Base-by-base conservation (phyloP, 1,140 invertebrate genomes). In the Leptopilina boulardi region DNA sequence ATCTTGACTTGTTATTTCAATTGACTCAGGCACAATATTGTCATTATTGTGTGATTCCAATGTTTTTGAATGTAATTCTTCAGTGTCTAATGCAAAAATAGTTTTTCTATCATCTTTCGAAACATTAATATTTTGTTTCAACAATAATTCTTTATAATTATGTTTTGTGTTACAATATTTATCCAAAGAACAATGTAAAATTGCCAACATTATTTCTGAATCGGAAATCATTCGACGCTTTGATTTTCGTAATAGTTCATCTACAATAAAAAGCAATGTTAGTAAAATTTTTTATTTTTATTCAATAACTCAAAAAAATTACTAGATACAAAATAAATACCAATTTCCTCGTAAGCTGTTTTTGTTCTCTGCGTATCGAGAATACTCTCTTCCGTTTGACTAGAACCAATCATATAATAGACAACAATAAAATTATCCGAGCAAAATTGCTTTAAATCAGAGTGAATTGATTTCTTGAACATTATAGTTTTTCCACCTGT, bases 141-240 rank as follows among this genome's bases (percentile, higher is more conserved):
- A 4, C 5, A 66, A 23, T 3, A 26, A 15, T 5, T 30, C 59
- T 5, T 5, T 11, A 4, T 92, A 89, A 78, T 89, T 91, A 76
- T 92, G 92, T 19, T 85, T 80, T 10, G 94, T 93, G 89, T 95
- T 95, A 82, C 94, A 95, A 80, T 94, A 93, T 80, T 93, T 93
- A 56, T 92, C 90, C 38, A 88, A 91, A 1, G 93, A 94, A 85
- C 92, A 93, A 79, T 93, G 92, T 13, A 95, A 83, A 76, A 94
- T 92, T 19, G 94, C 93, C 54, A 94, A 89, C 10, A 93, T 94
- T 76, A 95, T 93, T 84, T 95, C 94, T 9, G 92, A 91, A 87
- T 95, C 94, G 70, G 93, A 91, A 76, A 95, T 91, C 47, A 93
- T 82, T 73, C 94, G 91, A 77, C 92, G 92, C 83, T 70, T 21